phyloP scores from a whole-genome alignment of 1,140 invertebrate genomes.

The Agrilus planipennis region DNA sequence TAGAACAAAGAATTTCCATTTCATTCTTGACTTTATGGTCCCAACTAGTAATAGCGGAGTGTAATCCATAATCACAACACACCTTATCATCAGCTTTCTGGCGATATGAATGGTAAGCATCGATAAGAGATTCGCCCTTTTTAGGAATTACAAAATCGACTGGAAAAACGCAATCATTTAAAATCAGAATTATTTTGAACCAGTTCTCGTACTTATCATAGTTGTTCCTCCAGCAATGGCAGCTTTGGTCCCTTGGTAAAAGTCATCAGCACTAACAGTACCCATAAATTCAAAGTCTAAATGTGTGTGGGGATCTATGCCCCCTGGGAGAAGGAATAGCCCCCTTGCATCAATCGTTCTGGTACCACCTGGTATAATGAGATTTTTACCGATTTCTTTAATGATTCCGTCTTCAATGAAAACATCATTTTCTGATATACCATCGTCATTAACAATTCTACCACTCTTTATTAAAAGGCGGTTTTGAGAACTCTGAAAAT shows the following conservation, averaged over 20 bases:
- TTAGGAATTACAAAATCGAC: slow-evolving; percentile 83
- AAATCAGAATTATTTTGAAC: too few relatives aligned
- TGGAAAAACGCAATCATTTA: slow-evolving; percentile 41
- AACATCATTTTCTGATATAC: slow-evolving; percentile 74
- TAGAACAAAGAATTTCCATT: slow-evolving; percentile 64
- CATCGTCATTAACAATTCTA: slow-evolving; percentile 90
- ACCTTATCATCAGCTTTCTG: slow-evolving; percentile 88
- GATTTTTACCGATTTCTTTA: slow-evolving; percentile 72
- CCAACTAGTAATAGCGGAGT: slow-evolving; percentile 89
- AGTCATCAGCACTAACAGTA: slow-evolving; percentile 62
- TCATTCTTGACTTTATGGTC: slow-evolving; percentile 64
- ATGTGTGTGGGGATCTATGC: slow-evolving; percentile 78
- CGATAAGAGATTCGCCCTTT: slow-evolving; percentile 73
- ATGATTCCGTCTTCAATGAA: slow-evolving; percentile 93
- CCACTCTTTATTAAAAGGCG: slow-evolving; percentile 91
- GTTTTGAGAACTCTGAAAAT: slow-evolving; percentile 78
- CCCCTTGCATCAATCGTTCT: slow-evolving; percentile 69
- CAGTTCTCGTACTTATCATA: slow-evolving; percentile 39
- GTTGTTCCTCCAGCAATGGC: slow-evolving; percentile 83
- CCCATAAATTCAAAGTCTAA: slow-evolving; percentile 75
- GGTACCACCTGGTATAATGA: slow-evolving; percentile 70
- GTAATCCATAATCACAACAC: slow-evolving; percentile 94
- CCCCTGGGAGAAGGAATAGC: slow-evolving; percentile 71
- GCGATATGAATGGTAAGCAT: slow-evolving; percentile 87
- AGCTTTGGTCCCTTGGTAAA: slow-evolving; percentile 76